Percentiles rank a stretch among this genome's conserved stretches.
Conservation (phyloP, 2,888 invertebrate genomes). For the Coelogynopora nodosa region DNA sequence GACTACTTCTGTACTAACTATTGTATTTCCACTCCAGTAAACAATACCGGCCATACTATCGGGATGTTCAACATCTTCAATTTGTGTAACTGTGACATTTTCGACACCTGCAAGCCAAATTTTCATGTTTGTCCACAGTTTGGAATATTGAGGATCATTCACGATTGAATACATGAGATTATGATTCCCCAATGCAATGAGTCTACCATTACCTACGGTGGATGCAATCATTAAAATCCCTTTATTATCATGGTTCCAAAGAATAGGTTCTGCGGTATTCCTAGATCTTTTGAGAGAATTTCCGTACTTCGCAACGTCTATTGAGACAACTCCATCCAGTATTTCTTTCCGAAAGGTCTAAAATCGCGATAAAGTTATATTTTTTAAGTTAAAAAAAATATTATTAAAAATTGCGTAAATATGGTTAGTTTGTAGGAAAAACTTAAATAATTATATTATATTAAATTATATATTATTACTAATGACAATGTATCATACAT, state of each 20-base stretch:
- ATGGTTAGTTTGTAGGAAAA: background rate
- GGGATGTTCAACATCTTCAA: background rate
- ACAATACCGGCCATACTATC: background rate
- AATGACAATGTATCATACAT: too few species aligned
- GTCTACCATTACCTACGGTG: background rate
- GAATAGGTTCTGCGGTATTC: constrained; percentile 9
- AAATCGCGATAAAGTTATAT: too few species aligned
- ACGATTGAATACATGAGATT: background rate
- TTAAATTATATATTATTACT: too few species aligned
- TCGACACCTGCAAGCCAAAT: background rate
- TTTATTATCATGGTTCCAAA: background rate
- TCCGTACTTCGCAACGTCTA: too few species aligned
- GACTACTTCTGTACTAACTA: background rate
- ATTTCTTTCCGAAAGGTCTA: background rate
- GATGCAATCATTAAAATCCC: background rate
- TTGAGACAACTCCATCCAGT: too few species aligned
- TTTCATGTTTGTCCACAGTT: background rate
- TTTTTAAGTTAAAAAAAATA: background rate
- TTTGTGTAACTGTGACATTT: background rate
- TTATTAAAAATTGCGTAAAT: background rate
- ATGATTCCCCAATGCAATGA: background rate
- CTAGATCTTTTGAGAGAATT: too few species aligned
- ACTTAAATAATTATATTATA: too few species aligned
- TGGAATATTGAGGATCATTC: background rate
- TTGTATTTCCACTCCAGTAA: background rate